Conservation (phyloP, 2,113 vertebrate species). For the Chaenogobius annularis region DNA sequence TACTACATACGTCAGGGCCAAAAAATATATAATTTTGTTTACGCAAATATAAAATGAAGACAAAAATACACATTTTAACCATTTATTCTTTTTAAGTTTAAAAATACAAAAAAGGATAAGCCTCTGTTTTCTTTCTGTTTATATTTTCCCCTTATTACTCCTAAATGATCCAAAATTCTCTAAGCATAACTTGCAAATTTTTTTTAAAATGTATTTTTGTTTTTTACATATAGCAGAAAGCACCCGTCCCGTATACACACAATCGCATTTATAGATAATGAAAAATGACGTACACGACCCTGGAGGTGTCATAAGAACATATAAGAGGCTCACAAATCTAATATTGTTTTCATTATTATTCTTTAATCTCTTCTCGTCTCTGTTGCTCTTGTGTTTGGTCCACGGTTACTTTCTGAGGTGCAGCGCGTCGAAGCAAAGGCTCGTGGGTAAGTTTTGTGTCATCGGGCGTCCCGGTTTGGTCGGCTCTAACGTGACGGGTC, state of each 20-base stretch:
- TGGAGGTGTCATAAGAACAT: conserved; percentile 47
- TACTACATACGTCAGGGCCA: too few species aligned
- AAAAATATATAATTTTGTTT: neutral
- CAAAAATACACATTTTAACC: neutral
- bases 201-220: conserved; percentile 21
- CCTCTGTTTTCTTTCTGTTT: conserved; percentile 2
- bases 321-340: conserved; percentile 60
- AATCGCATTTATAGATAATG: conserved; percentile 50
- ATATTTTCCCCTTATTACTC: neutral
- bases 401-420: conserved; percentile 41
- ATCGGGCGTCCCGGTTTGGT: neutral
- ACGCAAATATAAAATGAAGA: neutral
- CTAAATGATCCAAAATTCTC: conserved; percentile 14
- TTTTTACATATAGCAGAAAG: conserved; percentile 39
- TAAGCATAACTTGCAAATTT: neutral
- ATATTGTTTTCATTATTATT: conserved; percentile 39
- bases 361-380: conserved; percentile 43
- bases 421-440: conserved; percentile 49
- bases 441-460: conserved; percentile 17
- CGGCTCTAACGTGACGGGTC: neutral
- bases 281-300: conserved; percentile 58
- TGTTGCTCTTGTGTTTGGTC: conserved; percentile 54
- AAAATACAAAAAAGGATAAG: neutral
- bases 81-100: neutral
- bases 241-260: conserved; percentile 53